Percentiles rank a stretch among this genome's conserved stretches.
Evolutionary conservation across 2,113 vertebrate species (phyloP).

Genomic region (Trinectes maculatus): DNA sequence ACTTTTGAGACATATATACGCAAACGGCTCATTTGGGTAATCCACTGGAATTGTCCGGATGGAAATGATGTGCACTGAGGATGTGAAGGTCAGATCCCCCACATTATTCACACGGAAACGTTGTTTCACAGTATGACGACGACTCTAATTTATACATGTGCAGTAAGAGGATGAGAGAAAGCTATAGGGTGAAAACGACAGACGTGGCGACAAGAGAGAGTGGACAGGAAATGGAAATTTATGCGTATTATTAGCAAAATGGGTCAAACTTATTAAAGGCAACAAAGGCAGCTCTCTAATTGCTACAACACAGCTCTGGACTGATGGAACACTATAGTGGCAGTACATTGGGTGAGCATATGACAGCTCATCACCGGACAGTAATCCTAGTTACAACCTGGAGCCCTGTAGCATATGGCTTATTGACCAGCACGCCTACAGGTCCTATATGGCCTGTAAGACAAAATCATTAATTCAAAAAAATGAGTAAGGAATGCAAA

Average conservation of each 20-base stretch:
- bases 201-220: constrained; percentile 10
- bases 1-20: neutral
- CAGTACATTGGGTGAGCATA: neutral
- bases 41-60: constrained; percentile 49
- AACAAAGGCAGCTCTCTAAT: constrained; percentile 59
- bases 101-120: constrained; percentile 13
- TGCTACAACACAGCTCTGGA: constrained; percentile 34
- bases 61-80: constrained; percentile 29
- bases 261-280: constrained; percentile 68
- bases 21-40: constrained; percentile 6
- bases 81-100: constrained; percentile 36
- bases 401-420: constrained; percentile 7
- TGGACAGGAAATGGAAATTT: constrained; percentile 40
- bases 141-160: constrained; percentile 43
- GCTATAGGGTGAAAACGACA: neutral
- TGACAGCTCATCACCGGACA: constrained; percentile 1
- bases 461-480: too few species aligned
- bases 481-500: too few species aligned
- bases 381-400: constrained; percentile 18
- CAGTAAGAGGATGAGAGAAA: constrained; percentile 2
- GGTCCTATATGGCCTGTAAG: neutral
- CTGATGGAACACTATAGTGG: constrained; percentile 13
- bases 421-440: neutral
- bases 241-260: constrained; percentile 54
- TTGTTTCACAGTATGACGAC: constrained; percentile 32